Evolutionary conservation across 2,797 vertebrate genomes (phyloP).

Genomic region (Bucorvus abyssinicus): DNA sequence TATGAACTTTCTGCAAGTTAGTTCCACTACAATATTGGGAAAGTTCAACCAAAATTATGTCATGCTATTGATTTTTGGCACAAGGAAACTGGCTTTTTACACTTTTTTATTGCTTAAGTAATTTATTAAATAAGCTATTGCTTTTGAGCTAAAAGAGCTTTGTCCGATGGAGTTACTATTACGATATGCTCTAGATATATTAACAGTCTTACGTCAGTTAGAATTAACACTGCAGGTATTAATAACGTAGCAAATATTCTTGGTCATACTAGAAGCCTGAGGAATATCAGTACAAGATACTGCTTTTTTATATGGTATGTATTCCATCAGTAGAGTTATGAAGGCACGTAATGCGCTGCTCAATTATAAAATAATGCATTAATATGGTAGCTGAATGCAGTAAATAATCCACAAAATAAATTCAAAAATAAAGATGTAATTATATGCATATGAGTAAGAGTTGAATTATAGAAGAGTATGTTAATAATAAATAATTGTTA

Average conservation of each 20-base stretch:
- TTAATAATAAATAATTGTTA: background rate
- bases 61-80: background rate
- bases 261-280: background rate
- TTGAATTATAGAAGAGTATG: background rate
- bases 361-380: background rate
- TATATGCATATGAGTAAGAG: background rate
- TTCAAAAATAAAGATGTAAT: background rate
- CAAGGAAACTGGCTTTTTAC: background rate
- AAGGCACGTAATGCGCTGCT: background rate
- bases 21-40: background rate
- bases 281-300: background rate
- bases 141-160: background rate
- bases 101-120: background rate
- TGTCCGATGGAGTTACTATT: background rate
- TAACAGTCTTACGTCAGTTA: background rate
- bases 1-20: background rate
- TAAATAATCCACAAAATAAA: background rate
- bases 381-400: background rate
- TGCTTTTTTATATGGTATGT: background rate
- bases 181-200: background rate
- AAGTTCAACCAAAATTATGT: background rate
- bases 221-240: background rate
- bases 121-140: conserved; percentile 20
- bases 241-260: background rate
- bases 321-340: background rate